Conservation (phyloP, 2,113 vertebrate genomes). For the Coturnix japonica region DNA sequence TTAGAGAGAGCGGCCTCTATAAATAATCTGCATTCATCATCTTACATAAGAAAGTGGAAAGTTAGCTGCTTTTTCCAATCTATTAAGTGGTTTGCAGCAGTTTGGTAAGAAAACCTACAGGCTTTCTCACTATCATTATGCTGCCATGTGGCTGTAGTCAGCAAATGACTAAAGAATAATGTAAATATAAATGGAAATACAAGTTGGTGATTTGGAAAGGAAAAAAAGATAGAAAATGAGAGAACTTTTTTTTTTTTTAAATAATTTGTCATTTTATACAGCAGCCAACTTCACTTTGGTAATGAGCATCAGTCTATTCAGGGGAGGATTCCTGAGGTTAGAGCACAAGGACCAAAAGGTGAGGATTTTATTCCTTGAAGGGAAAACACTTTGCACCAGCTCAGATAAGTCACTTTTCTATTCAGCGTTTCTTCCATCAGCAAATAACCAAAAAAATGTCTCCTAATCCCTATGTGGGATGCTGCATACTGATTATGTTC, state of each 20-base stretch:
- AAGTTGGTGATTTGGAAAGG: constrained; percentile 40
- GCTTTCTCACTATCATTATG: neutral
- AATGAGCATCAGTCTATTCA: neutral
- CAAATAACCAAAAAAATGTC: neutral
- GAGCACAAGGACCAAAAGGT: neutral
- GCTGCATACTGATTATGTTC: neutral
- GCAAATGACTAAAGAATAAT: constrained; percentile 26
- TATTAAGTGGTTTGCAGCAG: constrained; percentile 54
- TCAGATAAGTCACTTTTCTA: neutral
- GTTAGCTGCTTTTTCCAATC: constrained; percentile 48
- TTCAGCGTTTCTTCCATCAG: neutral
- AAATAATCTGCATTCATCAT: constrained; percentile 53
- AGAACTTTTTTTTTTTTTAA: neutral
- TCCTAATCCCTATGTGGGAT: neutral
- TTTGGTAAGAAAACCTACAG: constrained; percentile 59
- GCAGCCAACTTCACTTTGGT: neutral
- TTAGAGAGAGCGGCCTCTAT: constrained; percentile 43
- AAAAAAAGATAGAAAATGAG: neutral
- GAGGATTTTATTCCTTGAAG: neutral
- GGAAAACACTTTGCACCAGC: neutral
- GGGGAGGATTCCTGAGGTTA: neutral
- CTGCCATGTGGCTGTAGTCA: neutral
- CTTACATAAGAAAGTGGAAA: constrained; percentile 62
- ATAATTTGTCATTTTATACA: neutral
- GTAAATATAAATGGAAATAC: constrained; percentile 32